Conservation (phyloP, 2,888 invertebrate species). For the Xylocampa areola region DNA sequence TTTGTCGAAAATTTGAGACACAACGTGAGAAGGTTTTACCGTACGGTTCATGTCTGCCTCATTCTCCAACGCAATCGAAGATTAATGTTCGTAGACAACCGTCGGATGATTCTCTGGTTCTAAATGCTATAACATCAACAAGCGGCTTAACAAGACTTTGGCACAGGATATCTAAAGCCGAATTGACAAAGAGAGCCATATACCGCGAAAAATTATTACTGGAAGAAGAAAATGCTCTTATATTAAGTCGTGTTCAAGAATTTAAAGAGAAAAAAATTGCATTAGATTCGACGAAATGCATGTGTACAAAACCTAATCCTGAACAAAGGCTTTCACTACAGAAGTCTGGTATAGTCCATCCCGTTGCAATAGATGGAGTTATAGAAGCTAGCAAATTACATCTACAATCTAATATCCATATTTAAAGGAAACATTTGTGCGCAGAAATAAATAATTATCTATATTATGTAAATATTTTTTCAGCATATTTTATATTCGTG, state of each 20-base stretch:
- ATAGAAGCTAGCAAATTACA: constrained; percentile 71
- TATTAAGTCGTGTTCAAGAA: constrained; percentile 66
- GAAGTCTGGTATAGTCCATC: constrained; percentile 52
- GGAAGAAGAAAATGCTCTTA: constrained; percentile 75
- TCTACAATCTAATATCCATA: constrained; percentile 3
- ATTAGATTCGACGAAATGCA: constrained; percentile 67
- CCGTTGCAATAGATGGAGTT: constrained; percentile 74
- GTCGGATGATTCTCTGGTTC: constrained; percentile 76
- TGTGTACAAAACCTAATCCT: constrained; percentile 55
- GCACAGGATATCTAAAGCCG: constrained; percentile 82
- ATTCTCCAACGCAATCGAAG: constrained; percentile 69
- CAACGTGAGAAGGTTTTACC: constrained; percentile 86
- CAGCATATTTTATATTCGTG: constrained; percentile 47
- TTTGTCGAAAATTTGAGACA: constrained; percentile 90
- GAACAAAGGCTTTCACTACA: constrained; percentile 26
- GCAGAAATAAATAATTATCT: neutral
- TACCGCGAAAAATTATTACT: constrained; percentile 77
- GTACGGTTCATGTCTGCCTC: constrained; percentile 71
- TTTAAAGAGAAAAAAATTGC: constrained; percentile 62
- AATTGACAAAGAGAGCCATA: constrained; percentile 78
- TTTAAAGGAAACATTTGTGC: constrained; percentile 3
- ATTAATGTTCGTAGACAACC: constrained; percentile 64
- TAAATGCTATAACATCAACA: constrained; percentile 74
- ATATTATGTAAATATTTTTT: constrained; percentile 35
- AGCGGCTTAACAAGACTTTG: constrained; percentile 80